Percentiles rank a stretch among this genome's conserved stretches.
Evolutionary conservation across 2,888 invertebrate genomes (phyloP).

Genomic region (Omphaloscelis lunosa): DNA sequence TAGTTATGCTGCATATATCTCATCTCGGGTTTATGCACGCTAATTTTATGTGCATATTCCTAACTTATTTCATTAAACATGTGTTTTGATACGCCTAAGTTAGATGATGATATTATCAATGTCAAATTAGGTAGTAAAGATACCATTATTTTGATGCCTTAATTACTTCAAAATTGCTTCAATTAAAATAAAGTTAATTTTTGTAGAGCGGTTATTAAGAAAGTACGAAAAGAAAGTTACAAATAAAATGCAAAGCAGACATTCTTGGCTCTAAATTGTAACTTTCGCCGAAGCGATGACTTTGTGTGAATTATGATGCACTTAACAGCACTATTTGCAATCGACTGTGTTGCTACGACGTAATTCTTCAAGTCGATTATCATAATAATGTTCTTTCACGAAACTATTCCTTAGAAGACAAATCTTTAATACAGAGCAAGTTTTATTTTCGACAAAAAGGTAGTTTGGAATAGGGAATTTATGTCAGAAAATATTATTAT

Average conservation of each 20-base stretch:
- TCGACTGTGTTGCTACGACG: slow-evolving; percentile 64
- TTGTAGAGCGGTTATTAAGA: slow-evolving; percentile 58
- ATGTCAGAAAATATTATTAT: slow-evolving; percentile 42
- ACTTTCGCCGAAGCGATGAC: slow-evolving; percentile 69
- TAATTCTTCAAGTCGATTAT: slow-evolving; percentile 69
- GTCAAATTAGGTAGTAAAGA: slow-evolving; percentile 40
- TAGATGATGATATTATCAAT: slow-evolving; percentile 28
- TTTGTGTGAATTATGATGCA: slow-evolving; percentile 71
- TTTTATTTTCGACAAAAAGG: slow-evolving; percentile 40
- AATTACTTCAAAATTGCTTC: slow-evolving; percentile 62
- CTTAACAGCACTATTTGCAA: slow-evolving; percentile 69
- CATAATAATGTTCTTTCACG: slow-evolving; percentile 62
- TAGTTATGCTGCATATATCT: slow-evolving; percentile 4
- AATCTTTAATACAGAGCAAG: slow-evolving; percentile 38
- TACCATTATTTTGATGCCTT: slow-evolving; percentile 38
- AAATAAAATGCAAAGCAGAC: slow-evolving; percentile 66
- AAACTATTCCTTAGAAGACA: slow-evolving; percentile 33
- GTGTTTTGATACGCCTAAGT: slow-evolving; percentile 23
- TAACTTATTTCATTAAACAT: slow-evolving; percentile 27
- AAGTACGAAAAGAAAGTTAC: slow-evolving; percentile 70
- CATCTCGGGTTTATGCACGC: background rate
- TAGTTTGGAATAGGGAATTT: slow-evolving; percentile 35
- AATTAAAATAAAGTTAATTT: slow-evolving; percentile 57
- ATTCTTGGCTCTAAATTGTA: slow-evolving; percentile 58
- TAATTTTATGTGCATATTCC: slow-evolving; percentile 28